Evolutionary conservation across 2,888 invertebrate species (phyloP).

Genomic region (Hirtodrosophila cameraria): DNA sequence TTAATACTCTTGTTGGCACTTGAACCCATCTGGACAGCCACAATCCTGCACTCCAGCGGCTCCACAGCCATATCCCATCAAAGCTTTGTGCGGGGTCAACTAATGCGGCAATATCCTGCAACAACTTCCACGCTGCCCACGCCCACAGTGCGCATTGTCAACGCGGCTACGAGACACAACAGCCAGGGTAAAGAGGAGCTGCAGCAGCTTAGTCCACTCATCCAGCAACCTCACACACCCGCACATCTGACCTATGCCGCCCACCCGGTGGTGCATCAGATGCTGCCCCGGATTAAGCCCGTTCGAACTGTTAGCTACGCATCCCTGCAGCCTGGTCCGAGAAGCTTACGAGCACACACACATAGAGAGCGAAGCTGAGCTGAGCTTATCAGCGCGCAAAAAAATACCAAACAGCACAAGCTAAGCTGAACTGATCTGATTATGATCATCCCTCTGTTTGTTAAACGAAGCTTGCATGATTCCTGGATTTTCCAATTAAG

Average conservation of each 20-base stretch:
- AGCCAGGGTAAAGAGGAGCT: not conserved
- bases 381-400: too few relatives aligned
- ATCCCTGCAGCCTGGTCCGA: conserved; percentile 44
- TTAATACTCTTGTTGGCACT: conserved; percentile 20
- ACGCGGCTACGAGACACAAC: not conserved
- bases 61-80: conserved; percentile 85
- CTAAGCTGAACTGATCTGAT: too few relatives aligned
- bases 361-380: too few relatives aligned
- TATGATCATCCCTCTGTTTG: too few relatives aligned
- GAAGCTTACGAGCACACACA: conserved; percentile 14
- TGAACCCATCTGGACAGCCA: conserved; percentile 35
- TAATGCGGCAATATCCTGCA: not conserved
- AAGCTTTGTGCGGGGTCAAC: conserved; percentile 80
- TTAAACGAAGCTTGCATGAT: too few relatives aligned
- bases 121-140: conserved; percentile 1
- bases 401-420: too few relatives aligned
- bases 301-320: conserved; percentile 63
- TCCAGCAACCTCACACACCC: conserved; percentile 46
- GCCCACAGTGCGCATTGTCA: conserved; percentile 42
- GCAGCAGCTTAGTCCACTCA: conserved; percentile 3
- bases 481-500: too few relatives aligned
- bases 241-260: conserved; percentile 70
- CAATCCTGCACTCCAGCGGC: conserved; percentile 56
- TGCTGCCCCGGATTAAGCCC: conserved; percentile 61
- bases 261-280: conserved; percentile 63